A percentile compares a stretch with the other conserved stretches of the same genome.
Conservation (phyloP, 1,140 invertebrate genomes). For the Leucophenga varia region DNA sequence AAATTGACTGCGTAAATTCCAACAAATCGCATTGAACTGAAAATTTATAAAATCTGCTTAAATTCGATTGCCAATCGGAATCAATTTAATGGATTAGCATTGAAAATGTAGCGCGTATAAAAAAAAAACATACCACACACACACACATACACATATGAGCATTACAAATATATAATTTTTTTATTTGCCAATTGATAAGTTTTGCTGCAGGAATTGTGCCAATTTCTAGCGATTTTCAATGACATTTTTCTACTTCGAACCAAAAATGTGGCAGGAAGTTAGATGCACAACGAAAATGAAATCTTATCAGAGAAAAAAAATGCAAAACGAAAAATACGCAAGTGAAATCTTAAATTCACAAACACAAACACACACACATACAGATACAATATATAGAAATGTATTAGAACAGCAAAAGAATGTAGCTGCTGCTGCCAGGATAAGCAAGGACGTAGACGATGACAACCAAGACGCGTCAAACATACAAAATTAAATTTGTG, state of each 20-base stretch:
- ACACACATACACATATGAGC: too few species aligned
- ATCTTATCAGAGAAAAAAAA: background rate
- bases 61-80: conserved; percentile 46
- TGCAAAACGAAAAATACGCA: background rate
- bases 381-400: conserved; percentile 21
- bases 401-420: background rate
- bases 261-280: conserved; percentile 5
- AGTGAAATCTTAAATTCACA: background rate
- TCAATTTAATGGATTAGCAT: conserved; percentile 50
- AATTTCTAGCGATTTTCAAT: too few species aligned
- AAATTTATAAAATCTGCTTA: too few species aligned
- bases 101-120: too few species aligned
- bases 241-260: too few species aligned
- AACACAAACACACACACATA: background rate
- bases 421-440: background rate
- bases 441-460: background rate
- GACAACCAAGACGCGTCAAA: conserved; percentile 37
- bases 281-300: background rate
- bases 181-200: conserved; percentile 52
- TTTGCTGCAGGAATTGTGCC: conserved; percentile 47
- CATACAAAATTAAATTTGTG: conserved; percentile 45
- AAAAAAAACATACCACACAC: conserved; percentile 30
- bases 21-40: too few species aligned
- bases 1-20: too few species aligned
- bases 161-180: too few species aligned